Evolutionary conservation across 2,113 vertebrate species (phyloP).

Genomic region (Theristicus caerulescens): DNA sequence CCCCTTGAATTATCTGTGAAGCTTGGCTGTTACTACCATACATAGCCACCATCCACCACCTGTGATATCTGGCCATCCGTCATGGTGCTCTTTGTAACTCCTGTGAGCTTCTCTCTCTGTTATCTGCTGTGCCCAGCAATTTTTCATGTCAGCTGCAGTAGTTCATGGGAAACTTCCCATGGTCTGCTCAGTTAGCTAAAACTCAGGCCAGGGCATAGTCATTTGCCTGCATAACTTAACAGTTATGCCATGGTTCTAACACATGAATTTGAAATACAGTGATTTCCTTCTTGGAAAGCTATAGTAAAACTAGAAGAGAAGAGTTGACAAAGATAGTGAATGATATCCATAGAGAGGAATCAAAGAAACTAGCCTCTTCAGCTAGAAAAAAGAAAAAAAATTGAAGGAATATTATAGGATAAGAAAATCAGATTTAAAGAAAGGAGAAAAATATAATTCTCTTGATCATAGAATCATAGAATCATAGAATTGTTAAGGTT

Average conservation of each 20-base stretch:
- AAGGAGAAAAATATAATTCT: not conserved
- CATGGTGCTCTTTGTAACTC: not conserved
- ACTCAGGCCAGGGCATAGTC: not conserved
- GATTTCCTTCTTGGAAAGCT: not conserved
- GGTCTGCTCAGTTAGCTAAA: not conserved
- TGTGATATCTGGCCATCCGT: not conserved
- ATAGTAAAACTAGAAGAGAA: not conserved
- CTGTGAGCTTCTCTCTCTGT: not conserved
- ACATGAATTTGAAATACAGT: not conserved
- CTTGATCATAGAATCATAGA: too few species aligned
- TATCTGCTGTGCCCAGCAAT: not conserved
- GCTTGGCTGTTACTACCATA: not conserved
- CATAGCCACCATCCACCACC: not conserved
- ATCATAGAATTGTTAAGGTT: too few species aligned
- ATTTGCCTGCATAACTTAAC: not conserved
- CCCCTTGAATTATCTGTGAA: not conserved
- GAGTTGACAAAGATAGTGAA: not conserved
- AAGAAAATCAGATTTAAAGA: not conserved
- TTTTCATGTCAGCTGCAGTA: not conserved
- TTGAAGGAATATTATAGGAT: not conserved
- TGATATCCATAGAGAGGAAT: not conserved
- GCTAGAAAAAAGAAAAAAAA: not conserved
- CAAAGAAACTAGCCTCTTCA: not conserved
- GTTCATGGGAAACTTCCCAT: too few species aligned
- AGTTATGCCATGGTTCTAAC: not conserved